phyloP scores from a whole-genome alignment of 2,888 invertebrate species.

The Crepidodera aurea region DNA sequence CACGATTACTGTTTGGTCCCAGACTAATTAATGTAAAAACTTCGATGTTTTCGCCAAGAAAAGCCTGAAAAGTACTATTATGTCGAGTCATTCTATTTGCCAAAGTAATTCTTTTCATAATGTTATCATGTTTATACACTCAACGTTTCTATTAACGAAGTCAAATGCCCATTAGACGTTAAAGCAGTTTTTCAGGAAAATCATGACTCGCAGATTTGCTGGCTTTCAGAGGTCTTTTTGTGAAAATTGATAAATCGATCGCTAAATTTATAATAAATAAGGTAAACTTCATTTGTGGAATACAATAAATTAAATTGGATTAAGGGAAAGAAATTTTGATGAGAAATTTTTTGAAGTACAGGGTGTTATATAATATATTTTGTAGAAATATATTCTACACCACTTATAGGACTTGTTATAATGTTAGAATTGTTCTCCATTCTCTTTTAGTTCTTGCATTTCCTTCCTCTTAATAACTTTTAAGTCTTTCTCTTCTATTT shows the following conservation, averaged over 20 bases:
- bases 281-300: conserved; percentile 20
- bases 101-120: conserved; percentile 33
- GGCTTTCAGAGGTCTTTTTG: conserved; percentile 26
- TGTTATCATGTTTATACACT: conserved; percentile 37
- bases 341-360: neutral
- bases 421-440: no score
- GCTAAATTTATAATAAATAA: conserved; percentile 22
- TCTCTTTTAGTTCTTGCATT: no score
- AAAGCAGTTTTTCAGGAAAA: conserved; percentile 33
- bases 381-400: neutral
- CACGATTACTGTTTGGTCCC: no score
- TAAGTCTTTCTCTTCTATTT: no score
- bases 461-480: no score
- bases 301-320: conserved; percentile 11
- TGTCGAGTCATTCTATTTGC: conserved; percentile 35
- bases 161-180: conserved; percentile 32
- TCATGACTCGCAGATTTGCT: conserved; percentile 33
- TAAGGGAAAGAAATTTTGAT: neutral
- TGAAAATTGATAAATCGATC: conserved; percentile 35
- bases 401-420: no score
- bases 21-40: no score
- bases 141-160: conserved; percentile 34
- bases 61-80: conserved; percentile 11
- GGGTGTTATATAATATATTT: neutral
- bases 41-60: neutral